Base-by-base conservation (phyloP, 2,888 invertebrate genomes). In the Agrochola lota region DNA sequence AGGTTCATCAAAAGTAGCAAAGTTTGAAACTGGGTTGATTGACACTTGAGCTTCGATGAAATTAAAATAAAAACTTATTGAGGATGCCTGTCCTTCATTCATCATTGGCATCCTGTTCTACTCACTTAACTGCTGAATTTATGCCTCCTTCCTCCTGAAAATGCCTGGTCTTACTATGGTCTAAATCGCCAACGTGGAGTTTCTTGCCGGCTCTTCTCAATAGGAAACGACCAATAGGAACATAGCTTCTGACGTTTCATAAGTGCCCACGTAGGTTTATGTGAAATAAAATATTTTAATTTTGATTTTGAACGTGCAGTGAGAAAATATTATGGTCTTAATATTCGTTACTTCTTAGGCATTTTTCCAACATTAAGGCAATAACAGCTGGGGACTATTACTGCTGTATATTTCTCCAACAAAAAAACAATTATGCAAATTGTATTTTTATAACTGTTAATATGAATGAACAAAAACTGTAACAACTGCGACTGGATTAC, bases 401-500 rank as follows among this genome's bases (percentile, higher is more conserved):
- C 7, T 0, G 35, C 35, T 35, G 35, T 46, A 46, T 63, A 63
- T 30, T 46, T 76, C 35, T n/a, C 12, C 6, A n/a, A 9, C 67
- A 30, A 62, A 60, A 52, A 46, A 73, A 30, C 69, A 59, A 75
- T 80, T 64, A 79, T 68, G 72, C 46, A 75, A 75, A 79, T 72
- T 55, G 59, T 40, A 30, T 69, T 83, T 80, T 82, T 74, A 78
- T 55, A 43, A 73, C 60, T 72, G 71, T 67, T 85, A 71, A 73
- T 77, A 60, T 72, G 66, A 81, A 85, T 74, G 49, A 64, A 85
- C 52, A 80, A 71, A 84, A 84, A 74, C 71, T 71, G 68, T 71
- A 52, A 52, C 60, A 75, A 79, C 71, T 81, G 74, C 40, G 52
- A 70, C 57, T 70, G 79, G 86, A 78, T 86, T 73, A 79, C 81